Conservation (phyloP, 2,797 vertebrate genomes). For the Arrhamphus sclerolepis region DNA sequence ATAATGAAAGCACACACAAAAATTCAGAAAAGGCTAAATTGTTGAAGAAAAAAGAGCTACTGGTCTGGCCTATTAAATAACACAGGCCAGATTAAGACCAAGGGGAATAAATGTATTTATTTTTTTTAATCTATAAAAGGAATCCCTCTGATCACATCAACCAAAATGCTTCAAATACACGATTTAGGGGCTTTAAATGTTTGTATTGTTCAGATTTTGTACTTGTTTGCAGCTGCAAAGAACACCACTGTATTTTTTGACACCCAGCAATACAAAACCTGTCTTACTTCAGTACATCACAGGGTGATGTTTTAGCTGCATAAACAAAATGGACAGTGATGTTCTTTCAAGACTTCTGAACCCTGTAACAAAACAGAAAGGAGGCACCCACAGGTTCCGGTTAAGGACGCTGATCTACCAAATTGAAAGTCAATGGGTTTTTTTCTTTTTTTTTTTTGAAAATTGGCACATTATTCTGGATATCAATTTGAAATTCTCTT, state of each 20-base stretch:
- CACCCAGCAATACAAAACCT: conserved; percentile 52
- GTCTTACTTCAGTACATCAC: conserved; percentile 53
- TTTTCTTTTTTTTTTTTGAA: conserved; percentile 13
- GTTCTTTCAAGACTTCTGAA: conserved; percentile 74
- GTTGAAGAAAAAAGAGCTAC: conserved; percentile 34
- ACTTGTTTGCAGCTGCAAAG: conserved; percentile 67
- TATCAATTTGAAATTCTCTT: conserved; percentile 44
- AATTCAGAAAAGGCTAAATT: conserved; percentile 67
- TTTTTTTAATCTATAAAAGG: conserved; percentile 28
- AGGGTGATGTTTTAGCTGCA: conserved; percentile 60
- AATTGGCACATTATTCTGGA: conserved; percentile 5
- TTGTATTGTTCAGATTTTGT: conserved; percentile 54
- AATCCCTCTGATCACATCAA: conserved; percentile 54
- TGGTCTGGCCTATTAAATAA: conserved; percentile 43
- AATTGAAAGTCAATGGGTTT: conserved; percentile 45
- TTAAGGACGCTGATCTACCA: conserved; percentile 42
- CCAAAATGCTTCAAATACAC: conserved; percentile 54
- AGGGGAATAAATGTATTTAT: conserved; percentile 40
- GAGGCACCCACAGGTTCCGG: conserved; percentile 59
- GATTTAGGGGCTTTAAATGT: conserved; percentile 56
- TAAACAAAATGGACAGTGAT: conserved; percentile 76
- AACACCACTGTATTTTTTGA: conserved; percentile 76
- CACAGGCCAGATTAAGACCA: conserved; percentile 51
- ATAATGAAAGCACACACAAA: conserved; percentile 69
- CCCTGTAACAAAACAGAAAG: conserved; percentile 75